Percentiles rank a stretch among this genome's conserved stretches.
These are phyloP conservation scores for Cranoglanis bouderius DNA, from an alignment of 2,113 vertebrate genomes.

Conservation along the genomic window DNA sequence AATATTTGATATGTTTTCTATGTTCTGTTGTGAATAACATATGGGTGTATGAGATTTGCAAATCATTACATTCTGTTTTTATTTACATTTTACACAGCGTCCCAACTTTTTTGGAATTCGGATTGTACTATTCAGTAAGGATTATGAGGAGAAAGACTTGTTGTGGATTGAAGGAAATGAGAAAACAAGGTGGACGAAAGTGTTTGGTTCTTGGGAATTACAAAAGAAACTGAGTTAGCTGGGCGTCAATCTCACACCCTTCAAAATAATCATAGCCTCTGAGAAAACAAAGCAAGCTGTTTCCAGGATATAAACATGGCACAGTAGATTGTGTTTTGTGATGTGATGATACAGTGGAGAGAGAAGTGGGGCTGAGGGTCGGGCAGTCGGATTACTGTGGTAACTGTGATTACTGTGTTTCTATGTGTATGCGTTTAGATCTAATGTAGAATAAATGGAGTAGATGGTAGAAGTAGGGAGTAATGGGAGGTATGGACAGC, in stretches of 20 bases:
- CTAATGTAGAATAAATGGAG: slow-evolving; percentile 1
- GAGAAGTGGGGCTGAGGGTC: background rate
- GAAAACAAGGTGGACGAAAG: background rate
- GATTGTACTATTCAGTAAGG: slow-evolving; percentile 17
- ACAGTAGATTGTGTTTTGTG: slow-evolving; percentile 37
- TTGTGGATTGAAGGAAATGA: slow-evolving; percentile 6
- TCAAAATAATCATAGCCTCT: slow-evolving; percentile 16
- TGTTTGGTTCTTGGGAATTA: background rate
- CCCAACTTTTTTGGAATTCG: too few species aligned
- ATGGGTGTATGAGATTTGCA: too few species aligned
- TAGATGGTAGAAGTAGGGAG: slow-evolving; percentile 3
- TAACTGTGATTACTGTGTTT: slow-evolving; percentile 18
- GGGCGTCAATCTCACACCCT: background rate
- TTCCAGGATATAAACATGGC: slow-evolving; percentile 51
- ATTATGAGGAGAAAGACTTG: slow-evolving; percentile 19
- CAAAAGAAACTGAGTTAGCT: background rate
- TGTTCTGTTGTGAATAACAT: too few species aligned
- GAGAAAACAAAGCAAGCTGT: slow-evolving; percentile 44
- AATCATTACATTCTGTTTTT: too few species aligned
- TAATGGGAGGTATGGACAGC: slow-evolving; percentile 38
- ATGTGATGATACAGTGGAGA: background rate
- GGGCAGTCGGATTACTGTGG: background rate
- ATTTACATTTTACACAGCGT: too few species aligned
- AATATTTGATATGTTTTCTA: too few species aligned
- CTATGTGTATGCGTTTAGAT: slow-evolving; percentile 10